Conservation (phyloP, 2,797 vertebrate species). For the Epinephelus malabaricus region DNA sequence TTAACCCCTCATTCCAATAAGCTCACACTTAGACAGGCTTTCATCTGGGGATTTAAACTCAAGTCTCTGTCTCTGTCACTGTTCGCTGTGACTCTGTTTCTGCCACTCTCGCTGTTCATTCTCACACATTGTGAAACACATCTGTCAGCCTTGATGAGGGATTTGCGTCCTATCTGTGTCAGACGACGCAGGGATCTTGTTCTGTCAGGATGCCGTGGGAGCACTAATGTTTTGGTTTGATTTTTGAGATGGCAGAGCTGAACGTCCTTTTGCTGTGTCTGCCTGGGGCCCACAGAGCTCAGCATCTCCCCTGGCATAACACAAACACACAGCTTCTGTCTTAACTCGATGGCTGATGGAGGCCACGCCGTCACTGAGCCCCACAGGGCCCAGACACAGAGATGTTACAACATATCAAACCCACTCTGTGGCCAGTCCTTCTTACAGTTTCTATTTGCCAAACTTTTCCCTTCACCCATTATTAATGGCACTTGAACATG, state of each 20-base stretch:
- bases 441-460: constrained; percentile 41
- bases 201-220: constrained; percentile 60
- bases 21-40: constrained; percentile 39
- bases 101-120: constrained; percentile 34
- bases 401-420: constrained; percentile 11
- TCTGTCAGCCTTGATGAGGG: constrained; percentile 60
- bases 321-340: constrained; percentile 24
- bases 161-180: constrained; percentile 62
- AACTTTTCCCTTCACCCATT: constrained; percentile 55
- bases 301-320: constrained; percentile 28
- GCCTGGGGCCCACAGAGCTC: constrained; percentile 32
- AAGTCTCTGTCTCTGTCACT: constrained; percentile 6
- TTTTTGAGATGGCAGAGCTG: constrained; percentile 50
- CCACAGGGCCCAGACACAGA: constrained; percentile 12
- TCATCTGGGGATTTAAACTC: constrained; percentile 35
- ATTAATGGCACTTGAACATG: constrained; percentile 67
- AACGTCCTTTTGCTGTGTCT: constrained; percentile 40
- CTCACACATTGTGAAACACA: constrained; percentile 42
- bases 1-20: constrained; percentile 54
- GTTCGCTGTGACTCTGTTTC: constrained; percentile 31
- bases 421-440: constrained; percentile 14
- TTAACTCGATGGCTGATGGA: constrained; percentile 46
- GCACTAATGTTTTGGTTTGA: constrained; percentile 63
- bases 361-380: constrained; percentile 32
- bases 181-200: constrained; percentile 52